Evolutionary conservation across 2,888 invertebrate genomes (phyloP), one percentile per base, ranked within the genome.

Genomic region (Noctuana brunneofusca): DNA sequence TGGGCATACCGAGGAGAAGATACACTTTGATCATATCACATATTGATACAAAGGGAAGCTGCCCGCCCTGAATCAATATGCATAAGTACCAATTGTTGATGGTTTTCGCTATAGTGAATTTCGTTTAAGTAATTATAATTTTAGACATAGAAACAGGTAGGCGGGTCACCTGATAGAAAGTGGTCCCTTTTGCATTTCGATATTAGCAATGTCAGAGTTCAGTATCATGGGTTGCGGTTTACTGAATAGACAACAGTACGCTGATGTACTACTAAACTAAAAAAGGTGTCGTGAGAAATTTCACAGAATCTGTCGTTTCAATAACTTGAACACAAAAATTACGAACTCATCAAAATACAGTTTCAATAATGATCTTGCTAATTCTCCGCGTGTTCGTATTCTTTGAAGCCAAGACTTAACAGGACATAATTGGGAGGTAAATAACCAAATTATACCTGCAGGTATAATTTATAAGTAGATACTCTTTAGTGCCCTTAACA

Each of bases 351-450:
- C 41, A 50, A 62, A 56, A 30, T 62, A 62, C 62, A 49, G 62
- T 62, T 62, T 32, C 20, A 48, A 55, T 55, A 55, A 62, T 62
- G 55, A 50, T 62, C 54, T 4, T 20, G 20, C 22, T 11, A 18
- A 49, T 60, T 55, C 11, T 11, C 9, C 18, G 16, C 41, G 27
- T 41, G 62, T 24, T 50, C 41, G 41, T 49, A 22, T 55, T 41
- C 6, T 46, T 62, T 38, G 46, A 20, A 41, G 9, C 9, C 16
- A 30, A 18, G 20, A 56, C 3, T 56, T 56, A 46, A 56, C 30
- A 53, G 53, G 43, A 54, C 48, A 57, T 64, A 48, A 64, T 38
- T 52, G 52, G 57, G 50, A 64, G 22, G 60, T 8, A 68, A 71
- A 69, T 32, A 58, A 43, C 30, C 14, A 52, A 58, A 58, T 50